Conservation (phyloP, 2,888 invertebrate species). For the Drosophila paranaensis region DNA sequence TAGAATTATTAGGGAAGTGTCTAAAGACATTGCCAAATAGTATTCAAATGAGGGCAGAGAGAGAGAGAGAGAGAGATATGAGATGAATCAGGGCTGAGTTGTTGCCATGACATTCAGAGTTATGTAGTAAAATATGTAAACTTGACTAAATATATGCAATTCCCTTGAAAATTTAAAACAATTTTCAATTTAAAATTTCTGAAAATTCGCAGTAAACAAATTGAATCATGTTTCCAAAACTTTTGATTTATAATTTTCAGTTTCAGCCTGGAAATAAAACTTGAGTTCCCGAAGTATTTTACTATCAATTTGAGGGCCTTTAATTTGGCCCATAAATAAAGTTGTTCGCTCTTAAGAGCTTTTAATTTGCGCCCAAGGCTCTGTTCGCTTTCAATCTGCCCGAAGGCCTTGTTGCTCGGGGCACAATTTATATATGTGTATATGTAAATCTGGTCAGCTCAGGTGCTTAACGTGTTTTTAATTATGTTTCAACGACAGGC, state of each 20-base stretch:
- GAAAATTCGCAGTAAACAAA: no score
- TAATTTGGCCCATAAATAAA: constrained; percentile 8
- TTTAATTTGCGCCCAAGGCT: constrained; percentile 6
- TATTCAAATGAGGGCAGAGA: no score
- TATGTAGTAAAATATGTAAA: no score
- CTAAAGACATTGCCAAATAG: no score
- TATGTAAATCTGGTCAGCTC: constrained; percentile 43
- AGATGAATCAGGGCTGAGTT: no score
- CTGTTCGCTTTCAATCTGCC: constrained; percentile 1
- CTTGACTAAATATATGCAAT: no score
- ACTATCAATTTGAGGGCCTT: not conserved
- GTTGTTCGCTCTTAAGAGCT: constrained; percentile 11
- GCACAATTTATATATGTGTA: constrained; percentile 34
- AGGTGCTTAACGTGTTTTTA: constrained; percentile 64
- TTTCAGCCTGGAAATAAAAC: not conserved
- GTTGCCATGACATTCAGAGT: no score
- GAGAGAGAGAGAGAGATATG: no score
- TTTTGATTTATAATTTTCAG: not conserved
- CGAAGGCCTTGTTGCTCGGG: constrained; percentile 16
- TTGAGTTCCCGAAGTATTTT: not conserved
- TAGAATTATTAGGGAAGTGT: no score
- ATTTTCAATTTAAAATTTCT: not conserved
- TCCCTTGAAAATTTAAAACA: not conserved
- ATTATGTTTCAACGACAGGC: constrained; percentile 69
- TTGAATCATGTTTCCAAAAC: no score